Evolutionary conservation across 2,888 invertebrate genomes (phyloP).

Genomic region (Plagodis pulveraria): DNA sequence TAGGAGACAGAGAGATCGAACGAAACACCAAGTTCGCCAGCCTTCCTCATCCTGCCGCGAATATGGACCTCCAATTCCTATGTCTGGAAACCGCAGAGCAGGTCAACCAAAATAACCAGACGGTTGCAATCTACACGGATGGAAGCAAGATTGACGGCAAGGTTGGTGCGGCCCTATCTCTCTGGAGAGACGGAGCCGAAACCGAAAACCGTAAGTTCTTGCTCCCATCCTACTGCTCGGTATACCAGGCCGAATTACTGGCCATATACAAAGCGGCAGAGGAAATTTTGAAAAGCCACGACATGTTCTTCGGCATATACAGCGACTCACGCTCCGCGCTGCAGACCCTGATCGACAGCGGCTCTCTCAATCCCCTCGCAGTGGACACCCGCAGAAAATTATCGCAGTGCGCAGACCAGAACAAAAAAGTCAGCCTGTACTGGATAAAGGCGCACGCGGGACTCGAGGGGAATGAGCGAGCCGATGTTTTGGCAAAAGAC

Average conservation of each 20-base stretch:
- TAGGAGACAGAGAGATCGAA: background rate
- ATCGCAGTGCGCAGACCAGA: background rate
- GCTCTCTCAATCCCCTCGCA: background rate
- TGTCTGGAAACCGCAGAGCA: background rate
- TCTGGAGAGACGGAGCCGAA: background rate
- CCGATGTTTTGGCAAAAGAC: background rate
- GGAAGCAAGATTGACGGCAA: background rate
- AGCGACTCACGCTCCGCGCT: background rate
- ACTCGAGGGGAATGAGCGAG: too few relatives aligned
- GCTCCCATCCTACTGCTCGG: background rate
- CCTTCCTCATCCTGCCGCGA: background rate
- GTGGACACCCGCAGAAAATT: background rate
- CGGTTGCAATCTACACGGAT: constrained; percentile 1
- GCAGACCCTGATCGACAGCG: background rate
- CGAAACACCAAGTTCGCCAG: background rate
- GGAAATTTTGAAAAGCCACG: background rate
- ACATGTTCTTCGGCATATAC: background rate
- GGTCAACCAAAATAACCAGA: background rate
- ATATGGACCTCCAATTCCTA: background rate
- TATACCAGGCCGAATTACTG: background rate
- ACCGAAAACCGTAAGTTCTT: background rate
- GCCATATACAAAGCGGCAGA: constrained; percentile 1
- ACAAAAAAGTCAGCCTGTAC: background rate
- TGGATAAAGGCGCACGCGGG: background rate
- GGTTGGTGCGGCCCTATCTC: background rate